phyloP scores from a whole-genome alignment of 2,888 invertebrate genomes.

The Myopa tessellatipennis region DNA sequence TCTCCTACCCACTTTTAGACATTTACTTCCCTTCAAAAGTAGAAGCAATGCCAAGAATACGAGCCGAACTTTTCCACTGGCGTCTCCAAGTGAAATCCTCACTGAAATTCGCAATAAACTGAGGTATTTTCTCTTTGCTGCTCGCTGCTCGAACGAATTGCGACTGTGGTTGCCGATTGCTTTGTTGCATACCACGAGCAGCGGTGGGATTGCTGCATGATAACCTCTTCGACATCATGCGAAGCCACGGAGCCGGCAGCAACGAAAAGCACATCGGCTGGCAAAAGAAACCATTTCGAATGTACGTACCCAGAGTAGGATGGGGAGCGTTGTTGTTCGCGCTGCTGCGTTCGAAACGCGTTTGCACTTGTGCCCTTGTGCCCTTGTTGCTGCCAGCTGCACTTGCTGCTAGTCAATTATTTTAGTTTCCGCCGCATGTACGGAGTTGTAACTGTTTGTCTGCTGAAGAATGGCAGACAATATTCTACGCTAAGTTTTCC shows the following conservation, averaged over 20 bases:
- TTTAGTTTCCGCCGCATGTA: not conserved
- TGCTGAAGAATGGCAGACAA: not conserved
- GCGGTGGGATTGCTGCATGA: not conserved
- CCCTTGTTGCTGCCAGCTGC: conserved; percentile 12
- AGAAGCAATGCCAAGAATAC: conserved; percentile 21
- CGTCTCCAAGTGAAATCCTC: conserved; percentile 30
- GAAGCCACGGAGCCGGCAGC: conserved; percentile 36
- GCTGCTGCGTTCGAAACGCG: conserved; percentile 24
- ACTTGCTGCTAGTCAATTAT: conserved; percentile 16
- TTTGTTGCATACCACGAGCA: conserved; percentile 27
- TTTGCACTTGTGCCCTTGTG: conserved; percentile 31
- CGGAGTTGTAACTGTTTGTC: not conserved
- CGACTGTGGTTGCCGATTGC: conserved; percentile 8
- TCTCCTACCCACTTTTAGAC: not conserved
- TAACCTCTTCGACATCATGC: not conserved
- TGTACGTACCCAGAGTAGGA: conserved; percentile 36
- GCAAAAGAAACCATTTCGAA: conserved; percentile 48
- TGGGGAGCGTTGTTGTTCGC: not conserved
- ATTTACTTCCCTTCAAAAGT: not conserved
- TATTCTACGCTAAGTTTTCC: not conserved
- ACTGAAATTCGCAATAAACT: conserved; percentile 10
- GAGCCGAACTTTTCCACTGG: conserved; percentile 40
- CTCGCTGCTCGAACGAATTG: not conserved
- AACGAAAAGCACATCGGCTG: conserved; percentile 31
- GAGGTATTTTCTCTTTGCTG: conserved; percentile 3